Evolutionary conservation across 2,888 invertebrate species (phyloP).

Genomic region (Uloborus plumipes): DNA sequence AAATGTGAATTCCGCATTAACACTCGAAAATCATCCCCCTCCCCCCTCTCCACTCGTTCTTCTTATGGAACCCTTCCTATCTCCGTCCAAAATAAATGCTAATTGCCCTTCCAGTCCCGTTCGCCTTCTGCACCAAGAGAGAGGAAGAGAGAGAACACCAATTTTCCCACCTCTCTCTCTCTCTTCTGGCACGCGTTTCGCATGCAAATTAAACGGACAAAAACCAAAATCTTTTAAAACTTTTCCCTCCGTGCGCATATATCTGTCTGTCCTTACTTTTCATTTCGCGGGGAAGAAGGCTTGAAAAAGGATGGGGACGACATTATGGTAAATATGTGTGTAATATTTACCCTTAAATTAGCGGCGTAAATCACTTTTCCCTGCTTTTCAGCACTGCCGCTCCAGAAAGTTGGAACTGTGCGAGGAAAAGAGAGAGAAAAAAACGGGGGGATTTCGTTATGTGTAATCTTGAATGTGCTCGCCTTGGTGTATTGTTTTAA

Average conservation of each 20-base stretch:
- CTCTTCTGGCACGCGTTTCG: constrained; percentile 2
- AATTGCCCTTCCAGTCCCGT: constrained; percentile 13
- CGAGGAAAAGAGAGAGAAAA: not conserved
- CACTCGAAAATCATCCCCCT: not conserved
- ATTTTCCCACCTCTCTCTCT: not conserved
- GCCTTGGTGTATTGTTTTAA: constrained; percentile 30
- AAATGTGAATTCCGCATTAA: not conserved
- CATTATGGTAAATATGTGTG: constrained; percentile 53
- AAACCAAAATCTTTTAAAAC: constrained; percentile 39
- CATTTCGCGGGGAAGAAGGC: constrained; percentile 11
- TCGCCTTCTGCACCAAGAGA: too few species aligned
- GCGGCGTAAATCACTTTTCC: constrained; percentile 43
- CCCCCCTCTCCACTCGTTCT: not conserved
- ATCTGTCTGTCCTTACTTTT: not conserved
- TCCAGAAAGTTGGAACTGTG: constrained; percentile 7
- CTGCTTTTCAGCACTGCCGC: constrained; percentile 16
- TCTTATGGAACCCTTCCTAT: constrained; percentile 5
- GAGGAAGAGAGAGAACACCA: too few species aligned
- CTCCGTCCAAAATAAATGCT: constrained; percentile 29
- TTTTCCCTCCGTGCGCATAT: not conserved
- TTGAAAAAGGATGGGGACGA: constrained; percentile 20
- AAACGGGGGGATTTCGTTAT: constrained; percentile 10
- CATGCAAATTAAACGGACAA: constrained; percentile 36
- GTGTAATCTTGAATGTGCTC: constrained; percentile 3
- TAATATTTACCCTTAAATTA: constrained; percentile 60